Evolutionary conservation across 2,888 invertebrate species (phyloP).

Genomic region (Adelognathus sp.): DNA sequence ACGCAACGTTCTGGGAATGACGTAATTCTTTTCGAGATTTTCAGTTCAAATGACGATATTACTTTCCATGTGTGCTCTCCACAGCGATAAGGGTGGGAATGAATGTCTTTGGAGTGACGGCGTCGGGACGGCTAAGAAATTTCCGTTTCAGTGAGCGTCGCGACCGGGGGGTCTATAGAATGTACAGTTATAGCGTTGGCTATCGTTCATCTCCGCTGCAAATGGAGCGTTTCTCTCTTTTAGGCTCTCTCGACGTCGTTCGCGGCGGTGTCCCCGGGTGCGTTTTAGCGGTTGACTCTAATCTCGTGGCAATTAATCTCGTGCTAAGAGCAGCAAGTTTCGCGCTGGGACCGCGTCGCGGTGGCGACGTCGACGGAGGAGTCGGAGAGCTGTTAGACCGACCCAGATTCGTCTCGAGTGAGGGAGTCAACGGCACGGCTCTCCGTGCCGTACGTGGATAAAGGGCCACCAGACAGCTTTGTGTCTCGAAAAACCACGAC

Average conservation of each 20-base stretch:
- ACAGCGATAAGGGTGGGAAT: background rate
- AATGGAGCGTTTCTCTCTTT: constrained; percentile 61
- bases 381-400: constrained; percentile 50
- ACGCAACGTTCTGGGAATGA: no score
- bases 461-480: constrained; percentile 54
- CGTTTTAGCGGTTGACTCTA: constrained; percentile 65
- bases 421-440: constrained; percentile 17
- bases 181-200: background rate
- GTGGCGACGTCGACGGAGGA: constrained; percentile 35
- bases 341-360: constrained; percentile 22
- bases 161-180: constrained; percentile 1
- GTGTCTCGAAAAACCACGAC: constrained; percentile 52
- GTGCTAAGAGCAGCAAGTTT: constrained; percentile 64
- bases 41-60: background rate
- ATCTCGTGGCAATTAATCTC: constrained; percentile 66
- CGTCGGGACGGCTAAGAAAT: constrained; percentile 1
- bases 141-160: background rate
- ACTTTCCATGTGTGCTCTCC: background rate
- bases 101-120: background rate
- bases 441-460: constrained; percentile 52
- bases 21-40: background rate
- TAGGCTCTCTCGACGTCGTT: constrained; percentile 45
- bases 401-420: constrained; percentile 56
- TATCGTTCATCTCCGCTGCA: constrained; percentile 59
- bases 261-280: constrained; percentile 41